Evolutionary conservation across 2,888 invertebrate genomes (phyloP), one percentile per base, ranked within the genome.

Genomic region (Emmelina monodactyla): DNA sequence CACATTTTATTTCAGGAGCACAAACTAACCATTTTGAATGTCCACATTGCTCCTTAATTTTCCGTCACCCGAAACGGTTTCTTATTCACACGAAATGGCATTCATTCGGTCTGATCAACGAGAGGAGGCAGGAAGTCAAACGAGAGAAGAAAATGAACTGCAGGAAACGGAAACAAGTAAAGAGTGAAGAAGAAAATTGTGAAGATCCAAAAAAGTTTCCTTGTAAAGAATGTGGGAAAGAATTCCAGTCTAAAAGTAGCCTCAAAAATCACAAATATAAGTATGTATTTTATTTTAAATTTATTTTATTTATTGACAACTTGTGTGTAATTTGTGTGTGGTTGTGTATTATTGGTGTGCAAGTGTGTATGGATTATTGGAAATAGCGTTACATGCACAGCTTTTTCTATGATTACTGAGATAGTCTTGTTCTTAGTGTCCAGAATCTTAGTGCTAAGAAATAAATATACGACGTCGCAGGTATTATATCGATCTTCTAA

Each of bases 11-110:
- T 55, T 4, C 53, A 65, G 64, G 49, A 11, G 22, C 42, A 19
- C 49, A 2, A 36, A 51, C 1, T 41, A 45, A 0, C 1, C 58
- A 50, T 41, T 75, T 55, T 2, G 72, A 73, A 46, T 81, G 80
- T 12, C 60, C 66, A 0, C 51, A 67, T 34, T 81, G 80, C 29
- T 42, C 42, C 1, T 44, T 76, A 0, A 46, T 67, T 2, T 62
- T 80, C 15, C 48, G 47, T 0, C 54, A 78, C 34, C 70, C 72
- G 1, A 80, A 80, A 32, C 47, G 80, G 2, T 76, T 71, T 35
- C 52, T 80, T 0, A 59, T 80, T 0, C 80, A 81, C 37, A 47
- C 51, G 2, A 79, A 79, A 32, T 81, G 80, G 80, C 80, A 81
- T 39, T 51, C 59, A 0, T 70, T 76, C 12, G 76, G 76, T 0